Conservation (phyloP, 2,797 vertebrate genomes). For the Melanotaenia boesemani region DNA sequence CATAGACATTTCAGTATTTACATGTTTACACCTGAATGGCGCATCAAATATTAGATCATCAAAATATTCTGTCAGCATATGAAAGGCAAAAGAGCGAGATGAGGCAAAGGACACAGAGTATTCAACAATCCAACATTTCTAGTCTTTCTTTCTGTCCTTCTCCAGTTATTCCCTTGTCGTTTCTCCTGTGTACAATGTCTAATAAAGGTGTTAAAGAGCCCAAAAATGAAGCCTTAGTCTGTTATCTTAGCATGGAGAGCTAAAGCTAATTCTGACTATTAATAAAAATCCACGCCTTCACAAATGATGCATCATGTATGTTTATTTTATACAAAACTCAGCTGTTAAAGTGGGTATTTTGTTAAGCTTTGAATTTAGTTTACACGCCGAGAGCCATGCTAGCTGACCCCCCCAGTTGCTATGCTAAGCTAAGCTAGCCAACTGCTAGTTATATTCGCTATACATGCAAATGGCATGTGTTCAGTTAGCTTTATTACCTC, state of each 20-base stretch:
- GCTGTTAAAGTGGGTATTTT: neutral
- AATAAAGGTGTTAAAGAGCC: neutral
- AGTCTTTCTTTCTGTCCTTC: neutral
- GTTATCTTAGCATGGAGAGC: neutral
- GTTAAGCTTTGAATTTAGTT: neutral
- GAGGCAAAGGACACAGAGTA: neutral
- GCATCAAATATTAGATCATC: constrained; percentile 1
- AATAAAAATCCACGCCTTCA: neutral
- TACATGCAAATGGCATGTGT: neutral
- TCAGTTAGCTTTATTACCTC: neutral
- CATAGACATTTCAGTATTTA: neutral
- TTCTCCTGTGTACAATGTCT: neutral
- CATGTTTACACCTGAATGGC: neutral
- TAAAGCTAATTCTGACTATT: neutral
- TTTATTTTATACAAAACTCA: neutral
- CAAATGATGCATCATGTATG: neutral
- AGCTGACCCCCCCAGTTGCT: no score
- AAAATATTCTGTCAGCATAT: constrained; percentile 3
- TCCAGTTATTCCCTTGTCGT: neutral
- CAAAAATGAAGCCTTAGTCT: neutral
- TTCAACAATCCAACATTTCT: constrained; percentile 40
- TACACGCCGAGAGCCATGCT: neutral
- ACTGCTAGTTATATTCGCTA: neutral
- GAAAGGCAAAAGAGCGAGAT: constrained; percentile 8
- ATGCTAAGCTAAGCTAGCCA: neutral